Conservation (phyloP, 2,113 vertebrate species). For the Daubentonia madagascariensis region DNA sequence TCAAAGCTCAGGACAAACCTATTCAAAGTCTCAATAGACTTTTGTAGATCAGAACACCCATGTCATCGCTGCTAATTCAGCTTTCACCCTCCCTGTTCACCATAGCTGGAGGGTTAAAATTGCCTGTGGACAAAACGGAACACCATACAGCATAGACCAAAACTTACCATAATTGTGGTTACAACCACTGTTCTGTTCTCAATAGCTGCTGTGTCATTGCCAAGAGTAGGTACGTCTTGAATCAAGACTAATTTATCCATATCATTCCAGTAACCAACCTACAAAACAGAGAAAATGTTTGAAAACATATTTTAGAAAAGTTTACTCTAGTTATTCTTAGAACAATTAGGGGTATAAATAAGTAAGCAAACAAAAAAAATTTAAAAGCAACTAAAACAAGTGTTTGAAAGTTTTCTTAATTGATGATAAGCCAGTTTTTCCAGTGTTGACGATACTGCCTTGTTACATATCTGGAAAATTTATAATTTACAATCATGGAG, state of each 20-base stretch:
- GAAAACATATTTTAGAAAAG: constrained; percentile 24
- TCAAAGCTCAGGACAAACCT: constrained; percentile 34
- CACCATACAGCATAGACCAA: constrained; percentile 70
- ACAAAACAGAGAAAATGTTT: constrained; percentile 65
- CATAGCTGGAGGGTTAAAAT: constrained; percentile 54
- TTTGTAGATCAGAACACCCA: neutral
- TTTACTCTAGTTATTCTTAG: neutral
- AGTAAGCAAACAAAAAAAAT: neutral
- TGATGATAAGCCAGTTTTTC: neutral
- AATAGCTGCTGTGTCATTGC: constrained; percentile 93
- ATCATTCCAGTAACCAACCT: constrained; percentile 99
- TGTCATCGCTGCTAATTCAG: constrained; percentile 26
- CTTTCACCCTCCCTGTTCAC: constrained; percentile 36
- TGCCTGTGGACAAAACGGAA: constrained; percentile 60
- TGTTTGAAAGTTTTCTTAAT: neutral
- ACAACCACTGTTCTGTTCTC: constrained; percentile 97
- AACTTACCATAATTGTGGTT: constrained; percentile 98
- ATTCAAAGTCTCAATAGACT: constrained; percentile 48
- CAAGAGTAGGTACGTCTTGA: constrained; percentile 92
- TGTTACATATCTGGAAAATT: neutral
- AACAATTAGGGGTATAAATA: neutral
- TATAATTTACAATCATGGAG: neutral
- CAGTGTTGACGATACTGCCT: neutral
- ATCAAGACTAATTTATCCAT: constrained; percentile 97
- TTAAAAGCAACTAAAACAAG: neutral